Base-by-base conservation (phyloP, 2,113 vertebrate species). In the Dicentrarchus labrax region DNA sequence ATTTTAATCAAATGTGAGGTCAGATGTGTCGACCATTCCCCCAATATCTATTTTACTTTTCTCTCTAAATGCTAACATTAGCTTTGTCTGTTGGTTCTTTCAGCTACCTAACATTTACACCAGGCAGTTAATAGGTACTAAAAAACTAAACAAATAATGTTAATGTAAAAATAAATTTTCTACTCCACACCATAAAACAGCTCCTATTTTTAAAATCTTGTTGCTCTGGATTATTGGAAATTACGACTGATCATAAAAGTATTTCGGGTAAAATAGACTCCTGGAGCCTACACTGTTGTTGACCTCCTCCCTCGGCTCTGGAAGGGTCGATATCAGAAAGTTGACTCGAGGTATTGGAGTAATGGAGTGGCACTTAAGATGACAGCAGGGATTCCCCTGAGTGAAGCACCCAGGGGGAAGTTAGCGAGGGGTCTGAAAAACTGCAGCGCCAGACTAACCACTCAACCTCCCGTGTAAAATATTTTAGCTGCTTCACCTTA, bases 401-500 rank as follows among this genome's bases (percentile, higher is more conserved):
- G 69, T n/a, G 8, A 62, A 61, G 60, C 3, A 17, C 53, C 12
- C 15, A 17, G 22, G 21, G 45, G 70, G 47, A 47, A 15, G 60
- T 41, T n/a, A 21, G 61, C 1, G 15, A 50, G 21, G 30, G 39
- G 50, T 39, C 54, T 68, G 38, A 24, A 59, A 30, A 30, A 13
- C 56, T 30, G 36, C 16, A 69, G 11, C n/a, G n/a, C n/a, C n/a
- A n/a, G n/a, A n/a, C n/a, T n/a, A 4, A 62, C 9, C 24, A 62
- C 73, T 70, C 48, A 48, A 5, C 53, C 73, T 9, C 43, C 62
- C 5, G 17, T 65, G 77, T 79, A 50, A 76, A 84, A 84, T 39
- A 72, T 83, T 72, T 36, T 41, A 67, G 43, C 67, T 71, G 4
- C 43, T 68, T 82, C 80, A 48, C 72, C 39, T 80, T 72, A 8